These are phyloP conservation scores for Boulengeromyrus knoepffleri DNA, from an alignment of 2,113 vertebrate species.

Conservation along the genomic window DNA sequence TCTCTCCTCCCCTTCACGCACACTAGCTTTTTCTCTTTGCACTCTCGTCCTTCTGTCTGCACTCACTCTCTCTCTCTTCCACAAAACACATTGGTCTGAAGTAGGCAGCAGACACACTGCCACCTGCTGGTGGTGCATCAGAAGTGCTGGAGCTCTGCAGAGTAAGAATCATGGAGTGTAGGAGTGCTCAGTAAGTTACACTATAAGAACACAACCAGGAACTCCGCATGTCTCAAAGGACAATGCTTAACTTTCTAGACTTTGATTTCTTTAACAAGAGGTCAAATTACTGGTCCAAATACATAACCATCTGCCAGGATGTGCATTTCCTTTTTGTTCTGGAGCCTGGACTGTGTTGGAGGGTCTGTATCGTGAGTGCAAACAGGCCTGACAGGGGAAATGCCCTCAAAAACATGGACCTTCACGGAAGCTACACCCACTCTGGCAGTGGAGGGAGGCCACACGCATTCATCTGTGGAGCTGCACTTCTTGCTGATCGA, in stretches of 20 bases:
- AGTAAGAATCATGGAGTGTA: neutral
- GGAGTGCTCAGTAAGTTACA: slow-evolving; percentile 20
- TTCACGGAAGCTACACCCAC: neutral
- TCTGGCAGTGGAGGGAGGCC: neutral
- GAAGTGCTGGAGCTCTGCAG: slow-evolving; percentile 11
- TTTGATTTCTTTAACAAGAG: neutral
- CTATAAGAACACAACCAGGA: slow-evolving; percentile 21
- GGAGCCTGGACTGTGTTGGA: neutral
- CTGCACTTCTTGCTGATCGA: neutral
- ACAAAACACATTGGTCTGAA: slow-evolving; percentile 6
- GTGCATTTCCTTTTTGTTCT: neutral
- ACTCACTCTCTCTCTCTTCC: slow-evolving; percentile 10
- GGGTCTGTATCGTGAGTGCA: neutral
- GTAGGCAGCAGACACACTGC: slow-evolving; percentile 7
- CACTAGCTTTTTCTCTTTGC: slow-evolving; percentile 36
- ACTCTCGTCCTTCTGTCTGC: neutral
- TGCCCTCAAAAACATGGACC: neutral
- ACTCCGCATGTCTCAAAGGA: slow-evolving; percentile 28
- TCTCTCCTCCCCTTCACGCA: slow-evolving; percentile 3
- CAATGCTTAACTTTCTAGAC: neutral
- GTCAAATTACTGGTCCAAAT: neutral
- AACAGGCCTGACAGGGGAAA: neutral
- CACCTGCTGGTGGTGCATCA: slow-evolving; percentile 16
- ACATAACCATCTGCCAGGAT: neutral
- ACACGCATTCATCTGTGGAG: neutral